Conservation (phyloP, 2,888 invertebrate genomes). For the Xanthostigma xanthostigma region DNA sequence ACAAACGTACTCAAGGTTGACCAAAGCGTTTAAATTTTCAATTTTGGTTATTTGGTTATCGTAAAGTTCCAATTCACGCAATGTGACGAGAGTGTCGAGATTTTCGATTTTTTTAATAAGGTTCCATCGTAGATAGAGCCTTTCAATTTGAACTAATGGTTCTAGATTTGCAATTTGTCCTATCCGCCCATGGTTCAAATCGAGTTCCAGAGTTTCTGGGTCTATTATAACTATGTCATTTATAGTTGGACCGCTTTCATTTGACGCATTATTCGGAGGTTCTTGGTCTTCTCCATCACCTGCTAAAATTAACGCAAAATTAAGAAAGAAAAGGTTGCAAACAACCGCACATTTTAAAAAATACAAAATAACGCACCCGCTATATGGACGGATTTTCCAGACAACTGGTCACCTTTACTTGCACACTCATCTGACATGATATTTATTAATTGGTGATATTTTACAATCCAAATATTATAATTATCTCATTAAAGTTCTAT, state of each 20-base stretch:
- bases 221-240: constrained; percentile 50
- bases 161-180: constrained; percentile 75
- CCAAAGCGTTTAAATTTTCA: constrained; percentile 74
- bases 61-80: constrained; percentile 84
- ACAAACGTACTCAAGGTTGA: constrained; percentile 68
- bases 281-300: too few relatives aligned
- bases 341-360: too few relatives aligned
- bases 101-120: constrained; percentile 90
- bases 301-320: too few relatives aligned
- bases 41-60: constrained; percentile 92
- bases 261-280: too few relatives aligned
- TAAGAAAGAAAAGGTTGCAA: too few relatives aligned
- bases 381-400: too few relatives aligned
- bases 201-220: constrained; percentile 55
- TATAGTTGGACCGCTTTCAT: constrained; percentile 20
- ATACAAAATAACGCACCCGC: too few relatives aligned
- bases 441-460: too few relatives aligned
- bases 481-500: too few relatives aligned
- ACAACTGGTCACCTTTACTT: too few relatives aligned
- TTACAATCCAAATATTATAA: too few relatives aligned
- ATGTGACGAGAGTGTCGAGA: constrained; percentile 53
- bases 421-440: too few relatives aligned
- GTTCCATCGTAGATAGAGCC: constrained; percentile 85
- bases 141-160: constrained; percentile 56
- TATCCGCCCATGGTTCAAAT: constrained; percentile 79